phyloP scores from a whole-genome alignment of 2,797 vertebrate species.

The Fundulus diaphanus region DNA sequence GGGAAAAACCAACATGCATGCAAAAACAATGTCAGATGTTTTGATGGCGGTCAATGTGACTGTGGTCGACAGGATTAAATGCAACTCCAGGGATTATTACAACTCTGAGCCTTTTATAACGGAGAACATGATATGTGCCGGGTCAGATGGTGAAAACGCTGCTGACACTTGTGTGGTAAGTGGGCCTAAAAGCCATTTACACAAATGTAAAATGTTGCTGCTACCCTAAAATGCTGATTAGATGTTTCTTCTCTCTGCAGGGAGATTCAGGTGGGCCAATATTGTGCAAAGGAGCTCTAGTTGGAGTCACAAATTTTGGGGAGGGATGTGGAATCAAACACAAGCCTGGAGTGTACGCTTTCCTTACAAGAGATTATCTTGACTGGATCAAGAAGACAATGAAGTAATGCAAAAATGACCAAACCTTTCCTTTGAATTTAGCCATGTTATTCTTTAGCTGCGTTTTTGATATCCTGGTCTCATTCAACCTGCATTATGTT shows the following conservation, averaged over 20 bases:
- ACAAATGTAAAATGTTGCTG: background rate
- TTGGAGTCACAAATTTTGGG: conserved; percentile 73
- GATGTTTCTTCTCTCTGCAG: conserved; percentile 37
- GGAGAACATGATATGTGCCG: conserved; percentile 72
- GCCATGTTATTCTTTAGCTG: background rate
- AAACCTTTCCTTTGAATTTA: background rate
- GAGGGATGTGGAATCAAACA: rapidly evolving
- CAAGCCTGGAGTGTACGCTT: conserved; percentile 63
- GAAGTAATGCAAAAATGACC: conserved; percentile 20
- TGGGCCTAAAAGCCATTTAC: rapidly evolving
- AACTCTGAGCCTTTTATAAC: conserved; percentile 47
- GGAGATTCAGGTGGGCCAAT: conserved; percentile 79
- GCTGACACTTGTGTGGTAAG: conserved; percentile 64
- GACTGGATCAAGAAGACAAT: conserved; percentile 58
- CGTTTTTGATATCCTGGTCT: background rate
- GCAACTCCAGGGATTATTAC: conserved; percentile 67
- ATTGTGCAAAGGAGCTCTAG: conserved; percentile 42
- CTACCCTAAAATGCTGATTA: background rate
- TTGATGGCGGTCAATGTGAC: conserved; percentile 71
- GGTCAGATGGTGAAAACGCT: background rate
- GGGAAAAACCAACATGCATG: conserved; percentile 30
- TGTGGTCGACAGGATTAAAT: conserved; percentile 62
- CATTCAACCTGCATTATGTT: background rate
- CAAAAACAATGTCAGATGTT: conserved; percentile 39
- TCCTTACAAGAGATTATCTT: conserved; percentile 51